Conservation (phyloP, 2,797 vertebrate species). For the Tadarida brasiliensis region DNA sequence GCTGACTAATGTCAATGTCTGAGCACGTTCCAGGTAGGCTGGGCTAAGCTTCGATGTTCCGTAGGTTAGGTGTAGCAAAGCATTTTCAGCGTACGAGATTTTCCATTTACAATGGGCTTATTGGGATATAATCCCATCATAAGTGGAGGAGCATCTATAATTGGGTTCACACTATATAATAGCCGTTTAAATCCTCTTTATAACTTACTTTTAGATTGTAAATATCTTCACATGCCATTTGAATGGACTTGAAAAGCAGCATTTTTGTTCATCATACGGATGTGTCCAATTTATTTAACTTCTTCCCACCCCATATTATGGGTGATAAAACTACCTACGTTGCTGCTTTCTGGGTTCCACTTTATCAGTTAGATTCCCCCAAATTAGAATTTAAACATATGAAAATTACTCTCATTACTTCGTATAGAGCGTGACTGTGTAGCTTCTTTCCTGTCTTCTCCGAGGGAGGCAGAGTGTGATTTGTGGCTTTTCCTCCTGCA, state of each 20-base stretch:
- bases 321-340: not conserved
- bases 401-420: not conserved
- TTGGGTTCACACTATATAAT: not conserved
- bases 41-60: not conserved
- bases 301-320: not conserved
- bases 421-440: not conserved
- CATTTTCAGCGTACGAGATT: not conserved
- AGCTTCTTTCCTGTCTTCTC: not conserved
- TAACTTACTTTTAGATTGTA: conserved; percentile 33
- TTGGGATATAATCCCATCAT: not conserved
- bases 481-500: not conserved
- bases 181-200: not conserved
- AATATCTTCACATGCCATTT: conserved; percentile 1
- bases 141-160: not conserved
- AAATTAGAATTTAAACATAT: not conserved
- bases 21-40: not conserved
- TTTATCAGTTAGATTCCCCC: not conserved
- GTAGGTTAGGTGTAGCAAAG: not conserved
- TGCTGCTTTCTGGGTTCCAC: not conserved
- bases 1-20: not conserved
- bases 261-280: not conserved
- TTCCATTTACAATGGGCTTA: not conserved
- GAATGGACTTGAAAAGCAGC: not conserved
- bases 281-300: conserved; percentile 18
- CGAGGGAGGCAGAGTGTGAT: not conserved